Evolutionary conservation across 2,888 invertebrate species (phyloP), one percentile per base, ranked within the genome.

Genomic region (Drymonia ruficornis): DNA sequence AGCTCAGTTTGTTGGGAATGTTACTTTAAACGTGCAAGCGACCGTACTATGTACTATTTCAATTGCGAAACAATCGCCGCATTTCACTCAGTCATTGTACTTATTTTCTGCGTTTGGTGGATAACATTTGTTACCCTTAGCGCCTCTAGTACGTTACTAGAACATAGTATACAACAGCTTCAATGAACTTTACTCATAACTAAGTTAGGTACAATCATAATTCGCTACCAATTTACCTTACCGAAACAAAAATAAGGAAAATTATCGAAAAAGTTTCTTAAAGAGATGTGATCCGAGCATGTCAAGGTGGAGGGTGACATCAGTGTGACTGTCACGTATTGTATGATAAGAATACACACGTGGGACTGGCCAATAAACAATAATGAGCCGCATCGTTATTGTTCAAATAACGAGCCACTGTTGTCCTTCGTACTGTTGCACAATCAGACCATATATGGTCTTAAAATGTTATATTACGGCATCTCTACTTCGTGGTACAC

Each of bases 311-410:
- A 15, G 16, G 28, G 49, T 55, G 56, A 63, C 58, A 59, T 65
- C n/a, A 29, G 48, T 46, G 49, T 8, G n/a, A 42, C 47, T 46
- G 65, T 63, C 75, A 76, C 75, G 75, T 76, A 67, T 51, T 68
- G 15, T 45, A 6, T 55, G 72, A 76, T 76, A 74, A 63, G 29
- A 40, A 18, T 12, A 29, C 45, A 18, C 50, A 28, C 42, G 31
- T 18, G 36, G 23, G 11, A 28, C 23, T 38, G 31, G 29, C 49
- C 47, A 58, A 66, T 66, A 67, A 70, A 62, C 50, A 65, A 59
- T 67, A 71, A 69, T 49, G 67, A 71, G 49, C 50, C n/a, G n/a
- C 55, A 57, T 52, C 59, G 58, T 70, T 61, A 59, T 45, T 53
- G 23, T 55, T 62, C 42, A 55, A 63, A 61, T 59, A 63, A 67